Evolutionary conservation across 2,113 vertebrate species (phyloP), one percentile per base, ranked within the genome.

Genomic region (Benitochromis conjunctus): DNA sequence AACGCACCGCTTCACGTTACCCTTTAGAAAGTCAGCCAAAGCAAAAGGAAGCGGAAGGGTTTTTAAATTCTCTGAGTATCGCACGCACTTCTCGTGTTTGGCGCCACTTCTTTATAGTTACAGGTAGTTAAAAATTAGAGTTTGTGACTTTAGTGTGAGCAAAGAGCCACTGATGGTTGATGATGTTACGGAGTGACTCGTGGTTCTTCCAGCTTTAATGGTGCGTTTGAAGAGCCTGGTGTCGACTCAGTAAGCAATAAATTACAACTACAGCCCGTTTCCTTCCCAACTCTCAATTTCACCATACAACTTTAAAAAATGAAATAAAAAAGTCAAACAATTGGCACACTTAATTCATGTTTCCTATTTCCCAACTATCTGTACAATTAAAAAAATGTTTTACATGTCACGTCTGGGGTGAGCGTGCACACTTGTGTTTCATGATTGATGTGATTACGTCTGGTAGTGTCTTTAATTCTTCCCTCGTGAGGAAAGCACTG

Each of bases 231-330:
- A 41, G 34, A 89, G 82, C 82, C 78, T 48, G 81, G 14, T 64
- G 82, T 92, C 81, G 80, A 88, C 88, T 91, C 62, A 80, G 87
- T 80, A 88, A 94, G 94, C 92, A 96, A 96, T 96, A 97, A 96
- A 96, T 96, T 95, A 96, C 88, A 93, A 88, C 91, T 91, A 88
- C 86, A 90, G 87, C 83, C 82, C 0, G 58, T 94, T 87, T 94
- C 85, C 93, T 93, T 92, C 88, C 95, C 87, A 95, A 89, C 91
- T 64, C 56, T 92, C 90, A 91, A 91, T 89, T 89, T 95, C 79
- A 94, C 92, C 84, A 91, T 88, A 91, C 84, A 90, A 89, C 84
- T 88, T 48, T 82, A 84, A 89, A 48, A 85, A 56, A 69, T 26
- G 86, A 64, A 91, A 88, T 26, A 80, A 80, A 91, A 89, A 91